Evolutionary conservation across 2,113 vertebrate species (phyloP).

Genomic region (Leucopternis melanops): DNA sequence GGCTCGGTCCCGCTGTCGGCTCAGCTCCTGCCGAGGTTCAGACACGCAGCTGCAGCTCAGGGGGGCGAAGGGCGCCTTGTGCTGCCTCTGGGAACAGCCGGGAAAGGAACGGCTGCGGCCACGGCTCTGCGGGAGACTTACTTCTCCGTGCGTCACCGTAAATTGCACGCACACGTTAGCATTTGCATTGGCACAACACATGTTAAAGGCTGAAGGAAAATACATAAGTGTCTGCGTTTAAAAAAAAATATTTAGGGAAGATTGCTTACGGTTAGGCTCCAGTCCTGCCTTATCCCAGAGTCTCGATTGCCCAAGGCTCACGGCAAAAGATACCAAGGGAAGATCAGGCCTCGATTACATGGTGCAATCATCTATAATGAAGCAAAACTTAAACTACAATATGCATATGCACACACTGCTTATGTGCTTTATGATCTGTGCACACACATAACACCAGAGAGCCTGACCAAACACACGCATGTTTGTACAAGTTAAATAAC

Average conservation of each 20-base stretch:
- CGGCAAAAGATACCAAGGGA: too few relatives aligned
- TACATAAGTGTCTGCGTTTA: background rate
- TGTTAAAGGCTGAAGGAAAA: background rate
- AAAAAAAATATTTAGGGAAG: too few relatives aligned
- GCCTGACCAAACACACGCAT: background rate
- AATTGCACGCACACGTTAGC: rapidly evolving
- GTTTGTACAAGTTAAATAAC: background rate
- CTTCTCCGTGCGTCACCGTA: rapidly evolving
- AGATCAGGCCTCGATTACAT: rapidly evolving
- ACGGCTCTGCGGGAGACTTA: background rate
- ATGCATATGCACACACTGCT: too few relatives aligned
- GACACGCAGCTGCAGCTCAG: background rate
- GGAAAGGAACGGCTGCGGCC: background rate
- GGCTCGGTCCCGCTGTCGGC: too few relatives aligned
- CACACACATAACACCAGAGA: rapidly evolving
- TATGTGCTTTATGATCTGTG: background rate
- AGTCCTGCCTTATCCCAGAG: background rate
- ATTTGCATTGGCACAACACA: background rate
- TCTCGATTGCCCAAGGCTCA: background rate
- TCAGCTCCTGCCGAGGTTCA: background rate
- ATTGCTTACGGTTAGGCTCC: background rate
- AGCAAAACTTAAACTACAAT: background rate
- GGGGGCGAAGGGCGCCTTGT: background rate
- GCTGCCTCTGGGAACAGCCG: background rate
- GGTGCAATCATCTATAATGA: background rate